phyloP scores from a whole-genome alignment of 1,140 invertebrate genomes.

The Plectrocnemia conspersa region DNA sequence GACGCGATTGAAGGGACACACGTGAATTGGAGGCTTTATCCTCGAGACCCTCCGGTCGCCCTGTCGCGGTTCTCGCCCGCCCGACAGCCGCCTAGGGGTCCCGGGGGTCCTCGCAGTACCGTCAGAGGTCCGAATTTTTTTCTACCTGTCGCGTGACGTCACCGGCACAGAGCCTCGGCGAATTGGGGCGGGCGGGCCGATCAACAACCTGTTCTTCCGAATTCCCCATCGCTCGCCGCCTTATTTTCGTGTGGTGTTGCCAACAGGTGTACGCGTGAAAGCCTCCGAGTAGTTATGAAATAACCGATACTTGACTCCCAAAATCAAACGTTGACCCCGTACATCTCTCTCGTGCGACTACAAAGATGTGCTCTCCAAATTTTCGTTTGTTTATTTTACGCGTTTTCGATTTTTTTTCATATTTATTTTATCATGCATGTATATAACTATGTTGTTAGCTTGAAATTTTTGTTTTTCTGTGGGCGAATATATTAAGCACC shows the following conservation, averaged over 20 bases:
- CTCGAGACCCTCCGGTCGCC: neutral
- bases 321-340: too few relatives aligned
- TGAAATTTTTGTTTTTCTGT: too few relatives aligned
- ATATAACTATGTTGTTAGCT: too few relatives aligned
- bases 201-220: conserved; percentile 32
- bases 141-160: neutral
- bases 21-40: neutral
- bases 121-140: conserved; percentile 1
- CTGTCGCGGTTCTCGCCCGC: conserved; percentile 1
- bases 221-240: conserved; percentile 25
- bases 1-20: neutral
- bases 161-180: neutral
- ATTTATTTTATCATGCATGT: too few relatives aligned
- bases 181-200: conserved; percentile 6
- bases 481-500: too few relatives aligned
- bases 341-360: too few relatives aligned
- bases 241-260: conserved; percentile 30
- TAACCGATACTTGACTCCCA: too few relatives aligned
- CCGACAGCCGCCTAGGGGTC: conserved; percentile 11
- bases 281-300: neutral
- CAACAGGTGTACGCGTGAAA: conserved; percentile 24
- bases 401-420: too few relatives aligned
- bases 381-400: too few relatives aligned
- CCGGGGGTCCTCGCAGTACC: neutral
- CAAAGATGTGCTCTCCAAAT: too few relatives aligned